Evolutionary conservation across 2,888 invertebrate genomes (phyloP).

Genomic region (Coleophora flavipennella): DNA sequence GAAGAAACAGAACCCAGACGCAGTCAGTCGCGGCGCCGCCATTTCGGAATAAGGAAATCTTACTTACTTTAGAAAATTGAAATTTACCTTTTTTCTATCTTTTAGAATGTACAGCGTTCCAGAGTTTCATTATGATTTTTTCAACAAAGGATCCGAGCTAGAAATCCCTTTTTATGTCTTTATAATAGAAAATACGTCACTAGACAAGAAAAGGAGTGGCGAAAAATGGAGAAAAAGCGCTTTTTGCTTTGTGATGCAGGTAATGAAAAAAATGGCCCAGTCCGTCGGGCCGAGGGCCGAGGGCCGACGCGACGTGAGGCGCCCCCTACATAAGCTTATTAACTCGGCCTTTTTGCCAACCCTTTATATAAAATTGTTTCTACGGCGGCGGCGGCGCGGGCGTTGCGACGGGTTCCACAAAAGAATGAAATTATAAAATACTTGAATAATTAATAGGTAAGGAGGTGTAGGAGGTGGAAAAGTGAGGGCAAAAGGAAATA

Average conservation of each 20-base stretch:
- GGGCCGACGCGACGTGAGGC: constrained; percentile 42
- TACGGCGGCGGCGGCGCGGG: constrained; percentile 27
- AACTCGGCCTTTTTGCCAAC: constrained; percentile 36
- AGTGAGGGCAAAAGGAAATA: neutral
- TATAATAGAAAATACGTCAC: constrained; percentile 37
- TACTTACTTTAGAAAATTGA: too few relatives aligned
- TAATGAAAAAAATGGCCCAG: constrained; percentile 53
- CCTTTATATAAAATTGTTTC: constrained; percentile 23
- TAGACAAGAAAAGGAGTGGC: constrained; percentile 30
- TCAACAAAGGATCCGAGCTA: constrained; percentile 34
- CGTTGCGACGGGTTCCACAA: constrained; percentile 22
- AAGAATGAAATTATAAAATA: constrained; percentile 15
- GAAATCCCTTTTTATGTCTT: constrained; percentile 32
- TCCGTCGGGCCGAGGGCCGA: too few relatives aligned
- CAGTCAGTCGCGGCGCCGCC: too few relatives aligned
- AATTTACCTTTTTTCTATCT: neutral
- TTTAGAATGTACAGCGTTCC: constrained; percentile 4
- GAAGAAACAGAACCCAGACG: too few relatives aligned
- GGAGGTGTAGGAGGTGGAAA: neutral
- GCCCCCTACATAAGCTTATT: constrained; percentile 53
- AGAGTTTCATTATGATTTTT: constrained; percentile 18
- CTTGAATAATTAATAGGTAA: constrained; percentile 2
- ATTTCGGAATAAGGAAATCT: too few relatives aligned
- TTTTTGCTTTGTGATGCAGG: constrained; percentile 44
- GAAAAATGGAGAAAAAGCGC: constrained; percentile 22